These are phyloP conservation scores for Tenebrio molitor DNA, from an alignment of 1,140 invertebrate genomes.

Conservation along the genomic window DNA sequence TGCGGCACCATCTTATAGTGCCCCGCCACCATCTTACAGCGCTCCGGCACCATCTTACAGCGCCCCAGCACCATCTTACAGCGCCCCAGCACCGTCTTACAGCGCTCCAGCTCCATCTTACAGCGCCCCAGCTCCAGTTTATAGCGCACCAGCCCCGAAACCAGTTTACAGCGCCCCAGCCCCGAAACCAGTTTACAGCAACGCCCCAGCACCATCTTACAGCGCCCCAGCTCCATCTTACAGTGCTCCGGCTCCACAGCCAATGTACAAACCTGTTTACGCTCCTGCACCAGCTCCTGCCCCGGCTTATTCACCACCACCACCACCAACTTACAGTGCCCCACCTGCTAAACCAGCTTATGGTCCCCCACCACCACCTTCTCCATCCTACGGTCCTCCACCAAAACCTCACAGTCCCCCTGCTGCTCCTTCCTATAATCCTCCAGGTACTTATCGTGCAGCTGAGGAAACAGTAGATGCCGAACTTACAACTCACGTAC, in stretches of 20 bases:
- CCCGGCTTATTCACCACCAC: too few species aligned
- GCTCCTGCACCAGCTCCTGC: slow-evolving; percentile 45
- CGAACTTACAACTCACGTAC: slow-evolving; percentile 3
- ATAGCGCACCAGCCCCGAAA: slow-evolving; percentile 4
- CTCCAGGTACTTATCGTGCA: slow-evolving; percentile 25
- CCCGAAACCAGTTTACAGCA: slow-evolving; percentile 46
- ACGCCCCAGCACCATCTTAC: slow-evolving; percentile 34
- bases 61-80: slow-evolving; percentile 30
- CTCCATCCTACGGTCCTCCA: slow-evolving; percentile 38
- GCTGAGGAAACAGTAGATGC: slow-evolving; percentile 46
- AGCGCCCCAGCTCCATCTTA: slow-evolving; percentile 38
- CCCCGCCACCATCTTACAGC: slow-evolving; percentile 38
- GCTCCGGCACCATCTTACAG: slow-evolving; percentile 30
- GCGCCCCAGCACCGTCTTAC: slow-evolving; percentile 45
- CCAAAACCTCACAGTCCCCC: slow-evolving; percentile 48
- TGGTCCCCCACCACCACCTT: background rate
- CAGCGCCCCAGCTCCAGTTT: slow-evolving; percentile 27
- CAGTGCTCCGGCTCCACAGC: background rate
- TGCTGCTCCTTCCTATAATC: slow-evolving; percentile 48
- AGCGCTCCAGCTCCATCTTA: slow-evolving; percentile 27
- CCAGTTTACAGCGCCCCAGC: slow-evolving; percentile 31
- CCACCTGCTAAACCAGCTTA: slow-evolving; percentile 5
- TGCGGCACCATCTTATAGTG: slow-evolving; percentile 47
- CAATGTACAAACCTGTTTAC: slow-evolving; percentile 44
- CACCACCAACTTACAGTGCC: too few species aligned